Conservation (phyloP, 2,888 invertebrate species). For the Nemapogon koenigi region DNA sequence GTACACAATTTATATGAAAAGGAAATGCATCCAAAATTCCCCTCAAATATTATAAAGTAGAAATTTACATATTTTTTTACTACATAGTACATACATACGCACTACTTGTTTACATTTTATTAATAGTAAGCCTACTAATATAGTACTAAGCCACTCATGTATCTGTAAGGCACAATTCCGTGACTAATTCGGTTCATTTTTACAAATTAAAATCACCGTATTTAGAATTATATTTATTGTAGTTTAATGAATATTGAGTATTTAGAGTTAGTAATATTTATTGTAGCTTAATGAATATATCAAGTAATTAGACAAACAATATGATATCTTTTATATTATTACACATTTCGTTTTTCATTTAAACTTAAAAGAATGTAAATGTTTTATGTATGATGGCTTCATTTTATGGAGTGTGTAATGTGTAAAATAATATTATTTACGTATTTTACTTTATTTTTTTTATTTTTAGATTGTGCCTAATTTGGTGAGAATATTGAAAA, state of each 20-base stretch:
- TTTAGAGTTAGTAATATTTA: neutral
- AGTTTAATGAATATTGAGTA: neutral
- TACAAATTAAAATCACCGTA: neutral
- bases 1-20: constrained; percentile 25
- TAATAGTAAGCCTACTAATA: too few relatives aligned
- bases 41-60: constrained; percentile 15
- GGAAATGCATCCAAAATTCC: constrained; percentile 19
- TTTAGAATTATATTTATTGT: constrained; percentile 5
- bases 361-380: too few relatives aligned
- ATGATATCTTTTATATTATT: too few relatives aligned
- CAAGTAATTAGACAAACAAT: too few relatives aligned
- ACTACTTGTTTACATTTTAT: too few relatives aligned
- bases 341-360: too few relatives aligned
- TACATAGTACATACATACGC: too few relatives aligned
- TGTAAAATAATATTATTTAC: neutral
- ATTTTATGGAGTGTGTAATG: neutral
- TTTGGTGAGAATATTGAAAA: constrained; percentile 97
- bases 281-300: neutral
- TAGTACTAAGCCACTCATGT: too few relatives aligned
- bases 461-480: constrained; percentile 93
- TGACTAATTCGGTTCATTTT: neutral
- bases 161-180: too few relatives aligned
- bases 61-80: too few relatives aligned
- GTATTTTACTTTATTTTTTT: constrained; percentile 16
- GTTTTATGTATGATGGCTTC: too few relatives aligned